Percentiles rank a stretch among this genome's conserved stretches.
Conservation (phyloP, 2,113 vertebrate genomes). For the Carassius auratus region DNA sequence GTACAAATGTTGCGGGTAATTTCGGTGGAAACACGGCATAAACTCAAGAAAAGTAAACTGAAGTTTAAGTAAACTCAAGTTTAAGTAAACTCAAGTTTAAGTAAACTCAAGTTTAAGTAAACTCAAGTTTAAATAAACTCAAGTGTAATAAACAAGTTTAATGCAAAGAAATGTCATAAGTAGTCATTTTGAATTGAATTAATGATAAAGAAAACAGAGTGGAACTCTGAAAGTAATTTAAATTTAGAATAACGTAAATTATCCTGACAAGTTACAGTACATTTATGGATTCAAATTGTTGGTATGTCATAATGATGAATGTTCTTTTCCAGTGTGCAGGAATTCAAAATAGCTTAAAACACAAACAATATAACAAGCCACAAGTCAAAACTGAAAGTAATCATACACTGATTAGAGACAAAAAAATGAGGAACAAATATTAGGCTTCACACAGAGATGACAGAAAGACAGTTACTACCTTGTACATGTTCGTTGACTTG, state of each 20-base stretch:
- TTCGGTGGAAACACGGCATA: too few relatives aligned
- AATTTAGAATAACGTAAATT: neutral
- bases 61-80: neutral
- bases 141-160: too few relatives aligned
- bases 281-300: neutral
- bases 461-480: constrained; percentile 74
- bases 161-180: neutral
- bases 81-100: too few relatives aligned
- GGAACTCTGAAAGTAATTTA: neutral
- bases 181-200: neutral
- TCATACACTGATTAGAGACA: neutral
- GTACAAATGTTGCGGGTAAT: too few relatives aligned
- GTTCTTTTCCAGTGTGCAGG: neutral
- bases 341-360: neutral
- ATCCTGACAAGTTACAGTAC: neutral
- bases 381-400: neutral
- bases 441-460: neutral
- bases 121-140: neutral
- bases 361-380: neutral
- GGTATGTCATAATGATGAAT: neutral
- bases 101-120: too few relatives aligned
- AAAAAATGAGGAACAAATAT: neutral
- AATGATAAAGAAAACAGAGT: neutral
- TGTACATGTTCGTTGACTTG: constrained; percentile 89
- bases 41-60: too few relatives aligned